Evolutionary conservation across 2,797 vertebrate species (phyloP).

Genomic region (Chromis chromis): DNA sequence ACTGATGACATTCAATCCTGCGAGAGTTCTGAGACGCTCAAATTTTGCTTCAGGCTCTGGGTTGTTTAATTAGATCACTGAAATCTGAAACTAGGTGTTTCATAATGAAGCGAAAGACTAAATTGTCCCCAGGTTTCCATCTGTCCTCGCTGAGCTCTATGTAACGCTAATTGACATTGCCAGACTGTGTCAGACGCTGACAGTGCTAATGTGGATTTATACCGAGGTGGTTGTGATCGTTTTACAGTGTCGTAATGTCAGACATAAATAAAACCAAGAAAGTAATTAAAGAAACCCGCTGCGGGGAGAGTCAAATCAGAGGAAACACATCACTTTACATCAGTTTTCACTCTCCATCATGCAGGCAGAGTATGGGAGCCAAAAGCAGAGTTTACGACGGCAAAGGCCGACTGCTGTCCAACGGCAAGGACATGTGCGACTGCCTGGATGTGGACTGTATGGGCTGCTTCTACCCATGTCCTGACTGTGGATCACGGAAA

Average conservation of each 20-base stretch:
- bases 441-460: constrained; percentile 95
- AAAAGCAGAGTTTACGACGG: constrained; percentile 95
- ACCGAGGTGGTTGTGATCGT: constrained; percentile 8
- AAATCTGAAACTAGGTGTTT: constrained; percentile 26
- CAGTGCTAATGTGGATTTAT: constrained; percentile 5
- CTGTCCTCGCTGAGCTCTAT: constrained; percentile 2
- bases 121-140: constrained; percentile 26
- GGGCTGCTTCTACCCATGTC: constrained; percentile 97
- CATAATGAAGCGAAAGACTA: constrained; percentile 39
- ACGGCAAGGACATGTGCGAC: constrained; percentile 94
- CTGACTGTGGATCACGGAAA: constrained; percentile 91
- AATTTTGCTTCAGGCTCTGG: not conserved
- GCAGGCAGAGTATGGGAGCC: constrained; percentile 87
- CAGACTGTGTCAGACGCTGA: constrained; percentile 2
- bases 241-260: constrained; percentile 3
- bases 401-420: constrained; percentile 91
- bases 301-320: not conserved
- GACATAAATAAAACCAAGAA: constrained; percentile 26
- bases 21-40: not conserved
- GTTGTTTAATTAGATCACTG: constrained; percentile 21
- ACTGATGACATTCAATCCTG: not conserved
- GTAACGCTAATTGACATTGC: constrained; percentile 35
- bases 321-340: not conserved
- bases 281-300: constrained; percentile 20
- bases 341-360: constrained; percentile 17